phyloP scores from a whole-genome alignment of 2,113 vertebrate genomes.

The Vulpes ferrilata region DNA sequence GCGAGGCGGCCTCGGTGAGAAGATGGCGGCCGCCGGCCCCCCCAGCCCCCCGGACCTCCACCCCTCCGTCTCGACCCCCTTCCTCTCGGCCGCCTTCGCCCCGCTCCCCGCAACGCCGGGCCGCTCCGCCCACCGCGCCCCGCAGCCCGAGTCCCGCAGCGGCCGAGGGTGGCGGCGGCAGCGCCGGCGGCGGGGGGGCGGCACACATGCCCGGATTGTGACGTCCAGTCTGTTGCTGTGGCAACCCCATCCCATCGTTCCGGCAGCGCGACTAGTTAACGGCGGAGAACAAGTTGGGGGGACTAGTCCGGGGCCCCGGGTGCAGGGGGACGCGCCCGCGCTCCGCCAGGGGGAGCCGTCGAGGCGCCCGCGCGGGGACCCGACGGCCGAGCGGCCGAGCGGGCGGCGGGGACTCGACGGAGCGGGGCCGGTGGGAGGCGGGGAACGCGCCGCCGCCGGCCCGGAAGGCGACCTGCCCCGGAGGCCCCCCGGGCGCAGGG shows the following conservation, averaged over 20 bases:
- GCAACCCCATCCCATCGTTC: slow-evolving; percentile 97
- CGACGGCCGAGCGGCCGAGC: slow-evolving; percentile 40
- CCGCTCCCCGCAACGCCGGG: slow-evolving; percentile 88
- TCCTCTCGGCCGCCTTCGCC: neutral
- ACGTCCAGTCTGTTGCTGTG: slow-evolving; percentile 98
- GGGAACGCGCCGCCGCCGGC: neutral
- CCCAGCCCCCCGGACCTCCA: slow-evolving; percentile 21
- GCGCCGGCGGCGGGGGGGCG: slow-evolving; percentile 84
- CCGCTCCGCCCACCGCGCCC: slow-evolving; percentile 95
- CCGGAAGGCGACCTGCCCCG: neutral
- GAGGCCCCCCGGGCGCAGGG: neutral
- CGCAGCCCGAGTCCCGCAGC: slow-evolving; percentile 93
- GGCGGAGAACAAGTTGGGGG: slow-evolving; percentile 78
- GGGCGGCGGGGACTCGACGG: neutral
- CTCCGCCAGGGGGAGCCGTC: slow-evolving; percentile 42
- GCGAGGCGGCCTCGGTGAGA: slow-evolving; percentile 83
- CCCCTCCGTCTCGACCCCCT: slow-evolving; percentile 55
- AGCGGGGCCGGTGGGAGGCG: neutral
- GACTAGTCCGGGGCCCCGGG: slow-evolving; percentile 72
- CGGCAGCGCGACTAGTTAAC: slow-evolving; percentile 89
- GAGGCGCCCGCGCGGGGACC: neutral
- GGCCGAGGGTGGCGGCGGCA: slow-evolving; percentile 91
- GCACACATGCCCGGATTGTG: slow-evolving; percentile 96
- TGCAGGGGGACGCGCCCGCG: neutral
- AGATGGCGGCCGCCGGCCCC: slow-evolving; percentile 84